Evolutionary conservation across 1,140 invertebrate species (phyloP), one percentile per base, ranked within the genome.

Genomic region (Leptonema lineaticorne): DNA sequence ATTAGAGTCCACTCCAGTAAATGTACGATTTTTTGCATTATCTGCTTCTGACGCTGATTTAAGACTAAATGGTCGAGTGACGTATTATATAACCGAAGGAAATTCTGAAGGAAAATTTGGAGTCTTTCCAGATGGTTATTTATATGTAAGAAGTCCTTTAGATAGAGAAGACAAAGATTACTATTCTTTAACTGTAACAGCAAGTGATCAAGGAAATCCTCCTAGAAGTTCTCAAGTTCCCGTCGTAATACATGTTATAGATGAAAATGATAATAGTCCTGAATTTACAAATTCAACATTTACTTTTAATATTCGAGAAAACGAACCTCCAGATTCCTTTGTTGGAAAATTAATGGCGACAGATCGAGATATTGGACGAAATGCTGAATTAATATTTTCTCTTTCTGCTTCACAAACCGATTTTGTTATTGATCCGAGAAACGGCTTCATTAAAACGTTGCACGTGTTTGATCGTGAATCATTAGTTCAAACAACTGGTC

Each of bases 181-280:
- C 77, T 98, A 95, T 79, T 90, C 92, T 0, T 78, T 98, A 9
- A 91, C 90, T 1, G 87, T 98, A 8, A 87, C 88, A 6, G 95
- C 93, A 0, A 85, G 80, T 33, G 94, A 96, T 80, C 84, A 89
- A 48, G 94, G 93, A 0, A 78, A 78, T 28, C 89, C 92, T 0
- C 81, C 86, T 1, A 83, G 93, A 69, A 91, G 88, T 41, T 94
- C 94, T 0, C 85, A 90, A 4, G 92, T 95, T 0, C 89, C 92
- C 0, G 88, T 98, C 0, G 88, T 95, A 1, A 90, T 99, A 46
- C 92, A 96, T 75, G 88, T 99, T 1, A 89, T 95, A 29, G 97
- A 98, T 81, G 95, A 95, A 78, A 98, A 99, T 78, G 96, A 99
- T 78, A 98, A 98, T 76, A 86, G 89, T 16, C 97, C 97, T 0